Evolutionary conservation across 2,797 vertebrate genomes (phyloP), one percentile per base, ranked within the genome.

Genomic region (Choloepus didactylus): DNA sequence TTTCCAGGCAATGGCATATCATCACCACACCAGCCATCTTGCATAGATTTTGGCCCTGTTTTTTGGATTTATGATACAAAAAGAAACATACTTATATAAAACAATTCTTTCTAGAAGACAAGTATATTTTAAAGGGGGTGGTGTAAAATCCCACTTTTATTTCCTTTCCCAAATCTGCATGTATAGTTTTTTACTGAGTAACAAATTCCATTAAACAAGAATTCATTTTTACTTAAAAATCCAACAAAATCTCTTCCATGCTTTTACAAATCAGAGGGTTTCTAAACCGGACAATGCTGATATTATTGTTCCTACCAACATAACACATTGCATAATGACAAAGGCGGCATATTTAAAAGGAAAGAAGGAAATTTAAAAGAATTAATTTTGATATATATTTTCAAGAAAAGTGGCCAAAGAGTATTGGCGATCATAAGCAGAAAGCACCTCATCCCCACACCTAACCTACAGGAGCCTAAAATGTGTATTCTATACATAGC

Each of bases 11-110:
- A 97, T 12, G 99, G 98, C 96, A 98, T 98, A 9, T 99, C 99
- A 54, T 99, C 99, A 92, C 99, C 98, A 97, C 99, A 98, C 99
- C 99, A 99, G 86, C 99, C 99, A 75, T 99, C 99, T 99, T 99
- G 99, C 99, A 99, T 99, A 98, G 99, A 99, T 98, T 99, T 99
- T 72, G 99, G 98, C 98, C 98, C 99, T 99, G 97, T 35, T 62
- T 60, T 56, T 27, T 18, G 79, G 64, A 14, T 97, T 86, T 90
- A 67, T 87, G 75, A 96, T 18, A 95, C 8, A 81, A 64, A 95
- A 56, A 95, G 41, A 96, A 84, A 93, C 46, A 79, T 3, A 27
- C 8, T 95, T 93, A 38, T 94, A 93, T 83, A n/a, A 67, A 90
- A 85, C 35, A 64, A 51, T 81, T 95, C 64, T 79, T 87, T 76